These are phyloP conservation scores for Drosophila picticornis DNA, from an alignment of 2,888 invertebrate species.

Conservation along the genomic window DNA sequence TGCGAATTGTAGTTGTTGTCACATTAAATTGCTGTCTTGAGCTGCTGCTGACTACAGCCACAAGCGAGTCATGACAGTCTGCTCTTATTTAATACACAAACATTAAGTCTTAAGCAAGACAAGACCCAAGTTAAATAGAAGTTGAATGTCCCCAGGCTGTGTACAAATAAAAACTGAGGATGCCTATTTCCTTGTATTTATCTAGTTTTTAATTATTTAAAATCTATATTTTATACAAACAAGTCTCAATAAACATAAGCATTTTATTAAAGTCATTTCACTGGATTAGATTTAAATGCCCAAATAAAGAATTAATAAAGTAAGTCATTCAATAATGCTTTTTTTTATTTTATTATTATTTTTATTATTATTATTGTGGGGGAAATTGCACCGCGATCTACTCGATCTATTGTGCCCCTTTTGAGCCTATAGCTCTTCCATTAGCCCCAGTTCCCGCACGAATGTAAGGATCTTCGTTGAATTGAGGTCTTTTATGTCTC, in stretches of 20 bases:
- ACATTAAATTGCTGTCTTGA: slow-evolving; percentile 57
- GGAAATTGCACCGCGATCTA: no score
- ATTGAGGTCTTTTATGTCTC: no score
- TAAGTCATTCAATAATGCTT: neutral
- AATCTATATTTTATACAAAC: neutral
- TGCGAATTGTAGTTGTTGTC: slow-evolving; percentile 57
- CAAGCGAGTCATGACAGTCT: slow-evolving; percentile 10
- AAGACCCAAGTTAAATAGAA: neutral
- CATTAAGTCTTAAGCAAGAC: neutral
- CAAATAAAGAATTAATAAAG: neutral
- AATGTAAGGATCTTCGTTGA: no score
- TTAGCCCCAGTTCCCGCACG: no score
- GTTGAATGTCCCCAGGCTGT: neutral
- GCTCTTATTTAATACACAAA: neutral
- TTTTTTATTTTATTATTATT: neutral
- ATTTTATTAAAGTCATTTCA: neutral
- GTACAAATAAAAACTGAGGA: neutral
- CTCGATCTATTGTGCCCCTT: no score
- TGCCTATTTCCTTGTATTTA: neutral
- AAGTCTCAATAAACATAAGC: neutral
- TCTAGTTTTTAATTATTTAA: neutral
- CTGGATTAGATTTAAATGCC: neutral
- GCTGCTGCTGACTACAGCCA: slow-evolving; percentile 52
- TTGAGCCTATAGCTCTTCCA: no score
- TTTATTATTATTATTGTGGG: neutral